A percentile compares a stretch with the other conserved stretches of the same genome.
Conservation (phyloP, 1,140 invertebrate genomes). For the Adoxophyes honmai region DNA sequence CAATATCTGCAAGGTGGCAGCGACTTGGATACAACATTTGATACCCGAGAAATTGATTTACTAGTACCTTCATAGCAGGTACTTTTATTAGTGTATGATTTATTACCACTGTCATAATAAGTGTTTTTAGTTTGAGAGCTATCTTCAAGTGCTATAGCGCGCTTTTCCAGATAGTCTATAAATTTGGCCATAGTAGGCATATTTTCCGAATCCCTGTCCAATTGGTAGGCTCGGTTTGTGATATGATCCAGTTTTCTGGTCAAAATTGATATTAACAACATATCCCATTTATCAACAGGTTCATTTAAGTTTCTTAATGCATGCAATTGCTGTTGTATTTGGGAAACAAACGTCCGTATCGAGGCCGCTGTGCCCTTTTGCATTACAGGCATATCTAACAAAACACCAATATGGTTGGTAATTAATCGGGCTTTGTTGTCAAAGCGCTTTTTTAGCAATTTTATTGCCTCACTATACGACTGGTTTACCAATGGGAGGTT, state of each 20-base stretch:
- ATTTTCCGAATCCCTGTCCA: constrained; percentile 22
- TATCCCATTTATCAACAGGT: constrained; percentile 27
- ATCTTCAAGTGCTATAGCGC: constrained; percentile 28
- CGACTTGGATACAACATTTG: no score
- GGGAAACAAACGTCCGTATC: constrained; percentile 25
- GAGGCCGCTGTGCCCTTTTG: constrained; percentile 23
- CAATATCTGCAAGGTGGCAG: no score
- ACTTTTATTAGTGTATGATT: constrained; percentile 7
- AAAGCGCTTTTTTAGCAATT: constrained; percentile 22
- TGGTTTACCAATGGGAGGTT: constrained; percentile 23
- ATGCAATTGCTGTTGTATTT: constrained; percentile 29
- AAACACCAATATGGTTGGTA: constrained; percentile 3
- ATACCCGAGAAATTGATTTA: no score
- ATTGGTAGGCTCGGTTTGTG: constrained; percentile 23
- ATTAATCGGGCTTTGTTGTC: constrained; percentile 22
- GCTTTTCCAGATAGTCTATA: constrained; percentile 26
- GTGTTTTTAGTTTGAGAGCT: constrained; percentile 16
- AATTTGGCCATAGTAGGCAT: constrained; percentile 26
- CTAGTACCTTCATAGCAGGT: no score
- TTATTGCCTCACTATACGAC: constrained; percentile 19
- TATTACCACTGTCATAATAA: constrained; percentile 17
- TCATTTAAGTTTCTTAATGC: constrained; percentile 31
- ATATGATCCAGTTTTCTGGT: constrained; percentile 23
- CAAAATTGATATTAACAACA: constrained; percentile 27
- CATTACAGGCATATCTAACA: constrained; percentile 18